Percentiles rank a stretch among this genome's conserved stretches.
Conservation (phyloP, 1,140 invertebrate genomes). For the Daktulosphaira vitifoliae region DNA sequence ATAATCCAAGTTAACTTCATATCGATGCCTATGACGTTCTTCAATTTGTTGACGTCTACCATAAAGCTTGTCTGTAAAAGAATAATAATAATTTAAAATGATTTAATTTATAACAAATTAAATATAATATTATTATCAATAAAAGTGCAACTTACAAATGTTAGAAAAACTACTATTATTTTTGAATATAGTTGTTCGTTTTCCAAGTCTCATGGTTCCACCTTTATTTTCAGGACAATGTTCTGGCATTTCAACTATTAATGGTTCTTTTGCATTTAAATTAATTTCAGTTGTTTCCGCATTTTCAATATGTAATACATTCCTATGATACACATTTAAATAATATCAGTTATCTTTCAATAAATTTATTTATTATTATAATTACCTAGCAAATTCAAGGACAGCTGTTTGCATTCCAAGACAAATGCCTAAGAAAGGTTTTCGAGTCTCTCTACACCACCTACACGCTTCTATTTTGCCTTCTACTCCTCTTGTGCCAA, state of each 20-base stretch:
- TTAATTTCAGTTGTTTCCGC: slow-evolving; percentile 82
- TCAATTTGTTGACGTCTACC: slow-evolving; percentile 72
- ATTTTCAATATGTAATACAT: slow-evolving; percentile 64
- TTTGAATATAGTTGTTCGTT: slow-evolving; percentile 74
- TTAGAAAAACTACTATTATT: slow-evolving; percentile 50
- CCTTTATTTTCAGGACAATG: slow-evolving; percentile 76
- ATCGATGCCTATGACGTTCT: slow-evolving; percentile 94
- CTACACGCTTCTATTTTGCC: slow-evolving; percentile 90
- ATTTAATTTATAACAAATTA: neutral
- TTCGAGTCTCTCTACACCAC: slow-evolving; percentile 83
- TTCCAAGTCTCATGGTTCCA: slow-evolving; percentile 96
- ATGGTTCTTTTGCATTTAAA: slow-evolving; percentile 58
- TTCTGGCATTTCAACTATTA: slow-evolving; percentile 99
- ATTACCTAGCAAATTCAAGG: slow-evolving; percentile 79
- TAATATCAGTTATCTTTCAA: neutral
- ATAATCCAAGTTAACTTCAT: slow-evolving; percentile 88
- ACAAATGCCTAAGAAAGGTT: slow-evolving; percentile 93
- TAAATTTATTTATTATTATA: neutral
- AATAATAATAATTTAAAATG: slow-evolving; percentile 33
- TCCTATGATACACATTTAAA: slow-evolving; percentile 48
- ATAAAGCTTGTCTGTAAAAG: slow-evolving; percentile 67
- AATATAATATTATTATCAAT: slow-evolving; percentile 25
- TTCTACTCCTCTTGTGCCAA: slow-evolving; percentile 90
- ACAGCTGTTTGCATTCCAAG: slow-evolving; percentile 94
- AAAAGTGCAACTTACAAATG: slow-evolving; percentile 54